These are phyloP conservation scores for Oligia strigilis DNA, from an alignment of 2,888 invertebrate species.

Conservation along the genomic window DNA sequence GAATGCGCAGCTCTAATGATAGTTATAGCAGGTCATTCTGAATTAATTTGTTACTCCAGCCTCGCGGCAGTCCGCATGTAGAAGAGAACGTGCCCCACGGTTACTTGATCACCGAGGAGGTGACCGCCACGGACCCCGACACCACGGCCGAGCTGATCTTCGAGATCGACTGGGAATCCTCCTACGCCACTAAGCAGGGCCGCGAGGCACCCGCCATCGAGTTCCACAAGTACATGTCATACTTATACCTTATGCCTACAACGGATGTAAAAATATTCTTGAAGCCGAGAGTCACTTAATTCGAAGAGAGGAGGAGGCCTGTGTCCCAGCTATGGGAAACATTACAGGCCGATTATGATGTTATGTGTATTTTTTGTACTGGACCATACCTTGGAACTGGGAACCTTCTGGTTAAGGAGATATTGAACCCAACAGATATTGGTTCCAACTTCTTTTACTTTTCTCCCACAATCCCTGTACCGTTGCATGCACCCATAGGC, in stretches of 20 bases:
- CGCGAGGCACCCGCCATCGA: conserved; percentile 75
- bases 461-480: neutral
- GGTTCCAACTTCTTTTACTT: neutral
- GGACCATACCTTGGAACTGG: no score
- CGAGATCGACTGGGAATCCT: conserved; percentile 90
- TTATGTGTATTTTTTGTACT: neutral
- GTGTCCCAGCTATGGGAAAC: neutral
- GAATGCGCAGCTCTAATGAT: neutral
- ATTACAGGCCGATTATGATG: neutral
- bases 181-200: conserved; percentile 91
- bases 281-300: neutral
- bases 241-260: conserved; percentile 4
- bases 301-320: neutral
- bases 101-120: conserved; percentile 80
- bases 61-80: conserved; percentile 85
- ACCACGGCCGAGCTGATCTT: conserved; percentile 90
- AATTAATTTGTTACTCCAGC: conserved; percentile 74
- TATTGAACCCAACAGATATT: neutral
- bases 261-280: no score
- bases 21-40: neutral
- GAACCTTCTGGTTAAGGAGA: neutral
- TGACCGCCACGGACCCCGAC: conserved; percentile 91
- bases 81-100: conserved; percentile 89
- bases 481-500: neutral
- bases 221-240: conserved; percentile 74